Percentiles rank a stretch among this genome's conserved stretches.
Conservation (phyloP, 2,797 vertebrate genomes). For the Mastacembelus armatus region DNA sequence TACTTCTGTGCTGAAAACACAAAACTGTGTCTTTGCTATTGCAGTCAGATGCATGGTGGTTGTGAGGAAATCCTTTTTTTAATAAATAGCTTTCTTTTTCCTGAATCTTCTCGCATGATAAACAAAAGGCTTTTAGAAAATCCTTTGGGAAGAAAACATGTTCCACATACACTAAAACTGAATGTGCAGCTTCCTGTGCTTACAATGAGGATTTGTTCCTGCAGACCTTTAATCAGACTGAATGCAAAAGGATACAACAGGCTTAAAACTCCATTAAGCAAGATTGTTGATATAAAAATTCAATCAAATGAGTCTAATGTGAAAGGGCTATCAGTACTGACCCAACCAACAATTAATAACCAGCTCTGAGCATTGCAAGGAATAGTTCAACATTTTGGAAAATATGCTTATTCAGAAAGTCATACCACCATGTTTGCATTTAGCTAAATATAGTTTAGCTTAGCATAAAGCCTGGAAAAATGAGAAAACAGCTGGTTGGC, state of each 20-base stretch:
- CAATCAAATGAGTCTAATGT: not conserved
- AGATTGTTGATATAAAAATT: conserved; percentile 3
- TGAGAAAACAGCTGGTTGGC: no score
- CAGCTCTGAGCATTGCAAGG: not conserved
- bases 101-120: conserved; percentile 49
- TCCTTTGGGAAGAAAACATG: conserved; percentile 24
- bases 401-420: not conserved
- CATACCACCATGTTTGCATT: not conserved
- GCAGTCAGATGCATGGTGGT: conserved; percentile 91
- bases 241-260: not conserved
- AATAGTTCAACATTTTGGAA: not conserved
- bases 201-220: conserved; percentile 22
- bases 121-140: conserved; percentile 66
- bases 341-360: not conserved
- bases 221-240: conserved; percentile 13
- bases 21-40: conserved; percentile 80
- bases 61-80: conserved; percentile 74
- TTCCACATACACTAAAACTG: conserved; percentile 46
- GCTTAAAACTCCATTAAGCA: conserved; percentile 37
- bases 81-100: conserved; percentile 78
- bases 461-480: no score
- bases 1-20: conserved; percentile 74
- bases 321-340: not conserved
- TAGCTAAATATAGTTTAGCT: not conserved
- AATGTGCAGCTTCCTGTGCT: conserved; percentile 60